Percentiles rank a stretch among this genome's conserved stretches.
Evolutionary conservation across 1,140 invertebrate genomes (phyloP).

Genomic region (Archivesica marissinica): DNA sequence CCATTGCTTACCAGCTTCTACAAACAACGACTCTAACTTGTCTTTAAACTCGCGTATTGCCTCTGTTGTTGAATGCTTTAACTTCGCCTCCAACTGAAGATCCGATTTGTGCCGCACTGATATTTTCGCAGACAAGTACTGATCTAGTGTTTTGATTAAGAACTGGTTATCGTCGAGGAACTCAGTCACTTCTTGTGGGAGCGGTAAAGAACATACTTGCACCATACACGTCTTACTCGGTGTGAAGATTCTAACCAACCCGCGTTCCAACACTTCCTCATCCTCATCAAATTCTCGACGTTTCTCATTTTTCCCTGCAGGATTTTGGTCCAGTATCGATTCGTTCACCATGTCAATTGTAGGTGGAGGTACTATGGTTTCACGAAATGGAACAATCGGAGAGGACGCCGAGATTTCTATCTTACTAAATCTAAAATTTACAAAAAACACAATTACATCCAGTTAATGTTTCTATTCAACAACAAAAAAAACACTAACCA

Average conservation of each 20-base stretch:
- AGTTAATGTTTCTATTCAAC: too few relatives aligned
- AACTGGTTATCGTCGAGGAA: constrained; percentile 88
- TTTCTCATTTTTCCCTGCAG: constrained; percentile 71
- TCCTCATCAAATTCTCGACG: constrained; percentile 76
- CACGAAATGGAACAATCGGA: constrained; percentile 98
- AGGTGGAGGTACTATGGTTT: constrained; percentile 94
- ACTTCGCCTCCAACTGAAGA: constrained; percentile 43
- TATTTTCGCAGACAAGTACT: constrained; percentile 72
- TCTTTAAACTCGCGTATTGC: constrained; percentile 87
- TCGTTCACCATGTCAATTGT: constrained; percentile 96
- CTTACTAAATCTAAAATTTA: constrained; percentile 90
- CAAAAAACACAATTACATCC: too few relatives aligned
- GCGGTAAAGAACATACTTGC: constrained; percentile 90
- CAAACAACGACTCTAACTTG: constrained; percentile 88
- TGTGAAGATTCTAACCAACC: constrained; percentile 87
- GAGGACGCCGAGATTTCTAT: constrained; percentile 95
- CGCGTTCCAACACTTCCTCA: constrained; percentile 80
- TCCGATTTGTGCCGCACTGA: constrained; percentile 53
- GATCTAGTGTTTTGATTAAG: constrained; percentile 86
- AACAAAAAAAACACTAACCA: too few relatives aligned
- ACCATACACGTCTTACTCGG: constrained; percentile 90
- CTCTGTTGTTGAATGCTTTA: constrained; percentile 78
- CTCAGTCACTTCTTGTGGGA: constrained; percentile 90
- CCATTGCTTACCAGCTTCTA: constrained; percentile 86
- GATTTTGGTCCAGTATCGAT: constrained; percentile 88